phyloP scores from a whole-genome alignment of 2,113 vertebrate species.

The Clupea harengus region DNA sequence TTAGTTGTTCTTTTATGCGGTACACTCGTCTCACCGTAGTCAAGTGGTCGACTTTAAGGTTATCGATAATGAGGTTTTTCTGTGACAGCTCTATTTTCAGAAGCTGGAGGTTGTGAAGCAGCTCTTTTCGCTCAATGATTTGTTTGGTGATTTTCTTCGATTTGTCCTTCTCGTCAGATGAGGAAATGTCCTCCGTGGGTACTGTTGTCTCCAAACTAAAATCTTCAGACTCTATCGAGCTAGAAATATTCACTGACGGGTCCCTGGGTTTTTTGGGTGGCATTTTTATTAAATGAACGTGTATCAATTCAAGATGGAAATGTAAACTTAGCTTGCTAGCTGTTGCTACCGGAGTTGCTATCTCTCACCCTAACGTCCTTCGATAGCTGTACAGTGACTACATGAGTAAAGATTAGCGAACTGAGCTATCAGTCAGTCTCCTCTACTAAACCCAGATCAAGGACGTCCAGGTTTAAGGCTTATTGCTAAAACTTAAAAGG shows the following conservation, averaged over 20 bases:
- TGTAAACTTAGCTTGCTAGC: not conserved
- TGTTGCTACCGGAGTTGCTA: not conserved
- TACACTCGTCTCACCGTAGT: conserved; percentile 78
- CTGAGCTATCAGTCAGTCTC: not conserved
- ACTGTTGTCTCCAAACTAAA: conserved; percentile 94
- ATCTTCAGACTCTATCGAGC: conserved; percentile 94
- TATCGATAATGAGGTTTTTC: conserved; percentile 91
- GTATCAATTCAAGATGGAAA: not conserved
- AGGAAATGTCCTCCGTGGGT: conserved; percentile 90
- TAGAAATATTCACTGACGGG: conserved; percentile 80
- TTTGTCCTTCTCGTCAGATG: conserved; percentile 86
- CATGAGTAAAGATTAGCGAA: not conserved
- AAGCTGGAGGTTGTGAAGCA: conserved; percentile 86
- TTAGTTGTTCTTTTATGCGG: not conserved
- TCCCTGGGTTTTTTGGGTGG: conserved; percentile 75
- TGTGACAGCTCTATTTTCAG: conserved; percentile 93
- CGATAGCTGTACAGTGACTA: not conserved
- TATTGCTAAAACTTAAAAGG: not conserved
- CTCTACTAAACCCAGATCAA: not conserved
- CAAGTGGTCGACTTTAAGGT: conserved; percentile 90
- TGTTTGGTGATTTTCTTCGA: conserved; percentile 80
- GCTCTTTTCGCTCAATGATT: conserved; percentile 88
- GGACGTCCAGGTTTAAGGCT: not conserved
- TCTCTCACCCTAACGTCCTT: not conserved
- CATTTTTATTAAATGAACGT: conserved; percentile 65